A percentile compares a stretch with the other conserved stretches of the same genome.
Evolutionary conservation across 2,113 vertebrate genomes (phyloP).

Genomic region (Panthera tigris): DNA sequence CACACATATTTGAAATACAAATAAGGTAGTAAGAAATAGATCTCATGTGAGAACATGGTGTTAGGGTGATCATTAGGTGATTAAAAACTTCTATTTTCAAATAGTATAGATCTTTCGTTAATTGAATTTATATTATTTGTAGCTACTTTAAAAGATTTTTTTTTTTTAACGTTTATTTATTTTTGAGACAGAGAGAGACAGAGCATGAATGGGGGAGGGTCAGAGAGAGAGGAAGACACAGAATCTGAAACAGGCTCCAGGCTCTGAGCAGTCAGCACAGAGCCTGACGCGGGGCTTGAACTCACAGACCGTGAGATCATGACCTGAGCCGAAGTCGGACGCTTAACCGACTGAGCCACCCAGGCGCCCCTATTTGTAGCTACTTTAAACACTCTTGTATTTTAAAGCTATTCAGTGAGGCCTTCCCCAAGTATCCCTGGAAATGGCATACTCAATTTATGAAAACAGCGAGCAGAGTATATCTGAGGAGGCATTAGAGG

Average conservation of each 20-base stretch:
- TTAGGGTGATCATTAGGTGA: background rate
- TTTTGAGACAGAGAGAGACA: too few relatives aligned
- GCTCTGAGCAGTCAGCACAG: too few relatives aligned
- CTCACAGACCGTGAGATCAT: too few relatives aligned
- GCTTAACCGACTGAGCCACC: too few relatives aligned
- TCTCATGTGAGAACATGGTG: background rate
- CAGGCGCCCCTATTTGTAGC: slow-evolving; percentile 24
- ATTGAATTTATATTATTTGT: slow-evolving; percentile 38
- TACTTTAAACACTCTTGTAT: background rate
- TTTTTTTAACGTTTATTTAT: too few relatives aligned
- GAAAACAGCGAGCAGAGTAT: background rate
- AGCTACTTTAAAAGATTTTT: background rate
- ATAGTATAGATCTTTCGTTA: background rate
- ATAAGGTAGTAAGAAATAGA: slow-evolving; percentile 4
- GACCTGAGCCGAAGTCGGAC: too few relatives aligned
- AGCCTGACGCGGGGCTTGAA: too few relatives aligned
- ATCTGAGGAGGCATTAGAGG: background rate
- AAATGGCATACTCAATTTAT: too few relatives aligned
- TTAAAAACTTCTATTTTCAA: background rate
- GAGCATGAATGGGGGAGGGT: too few relatives aligned
- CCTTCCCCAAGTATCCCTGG: too few relatives aligned
- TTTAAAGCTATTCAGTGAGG: background rate
- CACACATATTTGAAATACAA: slow-evolving; percentile 12
- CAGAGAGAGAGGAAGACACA: too few relatives aligned
- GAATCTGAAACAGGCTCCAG: too few relatives aligned